phyloP scores from a whole-genome alignment of 2,113 vertebrate species.

The Pseudois nayaur region DNA sequence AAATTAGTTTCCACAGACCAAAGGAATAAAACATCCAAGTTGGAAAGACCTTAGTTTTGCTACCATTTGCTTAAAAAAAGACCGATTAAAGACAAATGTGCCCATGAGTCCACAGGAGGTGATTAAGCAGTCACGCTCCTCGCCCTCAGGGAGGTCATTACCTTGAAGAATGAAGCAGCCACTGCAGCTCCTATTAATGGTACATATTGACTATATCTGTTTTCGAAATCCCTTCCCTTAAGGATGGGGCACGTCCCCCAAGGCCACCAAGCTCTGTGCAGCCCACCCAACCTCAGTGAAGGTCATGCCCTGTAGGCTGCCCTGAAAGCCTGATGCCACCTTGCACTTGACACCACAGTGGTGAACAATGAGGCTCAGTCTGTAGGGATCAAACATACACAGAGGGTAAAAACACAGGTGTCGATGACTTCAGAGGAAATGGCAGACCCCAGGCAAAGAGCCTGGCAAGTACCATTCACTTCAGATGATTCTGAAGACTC shows the following conservation, averaged over 20 bases:
- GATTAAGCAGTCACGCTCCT: slow-evolving; percentile 9
- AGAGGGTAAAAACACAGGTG: background rate
- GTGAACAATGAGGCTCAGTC: background rate
- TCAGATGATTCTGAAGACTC: background rate
- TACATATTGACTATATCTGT: slow-evolving; percentile 36
- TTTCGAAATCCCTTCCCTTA: slow-evolving; percentile 24
- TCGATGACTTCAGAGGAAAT: background rate
- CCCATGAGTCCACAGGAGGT: slow-evolving; percentile 5
- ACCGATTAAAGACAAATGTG: slow-evolving; percentile 41
- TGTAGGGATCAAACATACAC: background rate
- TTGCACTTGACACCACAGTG: background rate
- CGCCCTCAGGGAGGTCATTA: background rate
- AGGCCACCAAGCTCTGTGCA: background rate
- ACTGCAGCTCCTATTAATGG: slow-evolving; percentile 35
- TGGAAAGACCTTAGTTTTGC: slow-evolving; percentile 30
- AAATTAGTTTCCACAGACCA: background rate
- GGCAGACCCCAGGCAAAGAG: background rate
- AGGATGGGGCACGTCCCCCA: background rate
- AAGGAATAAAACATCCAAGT: slow-evolving; percentile 18
- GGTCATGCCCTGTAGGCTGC: background rate
- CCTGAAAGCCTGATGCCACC: background rate
- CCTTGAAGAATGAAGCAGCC: slow-evolving; percentile 39
- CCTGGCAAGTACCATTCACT: background rate
- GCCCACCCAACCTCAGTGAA: background rate
- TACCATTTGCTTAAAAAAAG: slow-evolving; percentile 15